Conservation (phyloP, 2,797 vertebrate genomes). For the Scyliorhinus canicula region DNA sequence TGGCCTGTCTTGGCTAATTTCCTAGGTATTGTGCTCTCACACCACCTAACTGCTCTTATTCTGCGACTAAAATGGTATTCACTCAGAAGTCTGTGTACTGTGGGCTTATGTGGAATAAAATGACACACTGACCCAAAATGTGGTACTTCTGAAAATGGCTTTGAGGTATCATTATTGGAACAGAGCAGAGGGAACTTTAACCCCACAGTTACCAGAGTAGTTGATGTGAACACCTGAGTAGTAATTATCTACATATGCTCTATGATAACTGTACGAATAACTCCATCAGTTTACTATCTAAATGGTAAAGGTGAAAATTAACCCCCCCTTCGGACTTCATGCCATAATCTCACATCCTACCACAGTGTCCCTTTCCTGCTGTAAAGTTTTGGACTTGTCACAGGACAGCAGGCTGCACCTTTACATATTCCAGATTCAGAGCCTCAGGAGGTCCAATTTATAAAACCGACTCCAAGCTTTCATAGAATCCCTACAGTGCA, state of each 20-base stretch:
- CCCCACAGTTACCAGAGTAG: background rate
- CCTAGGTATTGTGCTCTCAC: background rate
- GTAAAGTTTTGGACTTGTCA: background rate
- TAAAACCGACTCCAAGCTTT: background rate
- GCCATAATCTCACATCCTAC: background rate
- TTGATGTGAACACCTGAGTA: background rate
- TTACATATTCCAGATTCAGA: background rate
- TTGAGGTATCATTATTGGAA: background rate
- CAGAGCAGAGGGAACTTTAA: background rate
- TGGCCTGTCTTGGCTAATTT: background rate
- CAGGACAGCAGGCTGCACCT: background rate
- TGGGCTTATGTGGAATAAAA: background rate
- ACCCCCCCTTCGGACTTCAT: background rate
- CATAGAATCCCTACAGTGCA: too few species aligned
- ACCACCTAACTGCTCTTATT: background rate
- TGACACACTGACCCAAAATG: background rate
- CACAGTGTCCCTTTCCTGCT: background rate
- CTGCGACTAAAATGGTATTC: background rate
- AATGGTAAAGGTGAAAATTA: background rate
- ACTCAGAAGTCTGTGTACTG: background rate
- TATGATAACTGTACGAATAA: background rate
- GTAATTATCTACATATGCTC: background rate
- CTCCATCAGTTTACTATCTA: too few species aligned
- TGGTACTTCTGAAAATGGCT: too few species aligned
- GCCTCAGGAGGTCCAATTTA: background rate